phyloP scores from a whole-genome alignment of 2,797 vertebrate species.

The Florisuga fusca region DNA sequence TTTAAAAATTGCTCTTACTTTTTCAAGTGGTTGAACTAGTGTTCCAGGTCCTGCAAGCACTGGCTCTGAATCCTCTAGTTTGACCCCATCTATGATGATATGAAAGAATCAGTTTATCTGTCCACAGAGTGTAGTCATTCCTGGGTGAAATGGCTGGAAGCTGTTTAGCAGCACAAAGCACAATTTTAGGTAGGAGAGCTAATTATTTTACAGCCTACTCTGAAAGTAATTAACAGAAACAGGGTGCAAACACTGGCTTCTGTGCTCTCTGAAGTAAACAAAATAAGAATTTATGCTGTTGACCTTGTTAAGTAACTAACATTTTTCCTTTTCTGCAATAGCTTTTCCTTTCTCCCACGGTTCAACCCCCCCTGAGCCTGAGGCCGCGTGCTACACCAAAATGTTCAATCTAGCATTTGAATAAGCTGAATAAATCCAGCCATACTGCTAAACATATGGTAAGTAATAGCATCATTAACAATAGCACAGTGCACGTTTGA shows the following conservation, averaged over 20 bases:
- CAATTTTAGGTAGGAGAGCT: not conserved
- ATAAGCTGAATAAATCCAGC: conserved; percentile 55
- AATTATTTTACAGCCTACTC: conserved; percentile 17
- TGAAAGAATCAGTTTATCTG: not conserved
- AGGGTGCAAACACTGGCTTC: not conserved
- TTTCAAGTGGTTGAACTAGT: not conserved
- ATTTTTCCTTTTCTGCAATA: conserved; percentile 43
- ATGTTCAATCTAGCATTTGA: conserved; percentile 27
- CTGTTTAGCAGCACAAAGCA: conserved; percentile 4
- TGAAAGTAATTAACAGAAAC: conserved; percentile 56
- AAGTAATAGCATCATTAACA: conserved; percentile 73
- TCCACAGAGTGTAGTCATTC: not conserved
- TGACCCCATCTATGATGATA: not conserved
- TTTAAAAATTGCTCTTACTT: conserved; percentile 20
- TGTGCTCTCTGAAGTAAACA: conserved; percentile 38
- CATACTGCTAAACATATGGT: conserved; percentile 69
- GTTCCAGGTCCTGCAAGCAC: not conserved
- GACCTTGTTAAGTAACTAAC: conserved; percentile 56
- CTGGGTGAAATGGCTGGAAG: not conserved
- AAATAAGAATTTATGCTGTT: conserved; percentile 61
- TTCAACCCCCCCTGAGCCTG: not conserved
- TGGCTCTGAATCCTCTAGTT: not conserved
- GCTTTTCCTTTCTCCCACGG: conserved; percentile 30
- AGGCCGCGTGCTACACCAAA: not conserved
- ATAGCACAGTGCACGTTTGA: conserved; percentile 57